Conservation (phyloP, 2,888 invertebrate genomes). For the Troilus luridus region DNA sequence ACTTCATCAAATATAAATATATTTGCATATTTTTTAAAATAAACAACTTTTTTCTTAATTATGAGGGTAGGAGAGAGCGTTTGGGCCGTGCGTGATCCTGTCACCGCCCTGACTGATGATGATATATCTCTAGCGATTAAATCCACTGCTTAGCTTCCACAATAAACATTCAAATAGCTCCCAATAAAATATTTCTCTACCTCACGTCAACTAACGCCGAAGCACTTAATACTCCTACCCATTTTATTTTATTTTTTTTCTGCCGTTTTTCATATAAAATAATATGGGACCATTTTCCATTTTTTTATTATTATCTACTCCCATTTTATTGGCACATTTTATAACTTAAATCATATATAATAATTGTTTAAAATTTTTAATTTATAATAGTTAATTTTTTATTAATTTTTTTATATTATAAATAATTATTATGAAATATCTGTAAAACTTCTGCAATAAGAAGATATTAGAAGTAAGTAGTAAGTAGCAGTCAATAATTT, state of each 20-base stretch:
- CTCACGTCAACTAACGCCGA: not conserved
- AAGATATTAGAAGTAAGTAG: no score
- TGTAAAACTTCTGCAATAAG: no score
- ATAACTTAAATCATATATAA: no score
- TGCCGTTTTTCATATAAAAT: not conserved
- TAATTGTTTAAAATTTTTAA: no score
- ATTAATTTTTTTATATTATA: no score
- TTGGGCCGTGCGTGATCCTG: conserved; percentile 17
- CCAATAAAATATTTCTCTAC: conserved; percentile 20
- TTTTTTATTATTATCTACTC: not conserved
- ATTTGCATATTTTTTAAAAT: not conserved
- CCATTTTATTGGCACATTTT: not conserved
- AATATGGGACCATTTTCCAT: not conserved
- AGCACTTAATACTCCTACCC: not conserved
- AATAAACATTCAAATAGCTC: not conserved
- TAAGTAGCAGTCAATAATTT: no score
- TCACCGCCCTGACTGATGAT: conserved; percentile 19
- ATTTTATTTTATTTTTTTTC: not conserved
- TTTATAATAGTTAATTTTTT: no score
- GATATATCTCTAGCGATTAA: conserved; percentile 31
- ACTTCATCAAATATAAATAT: no score
- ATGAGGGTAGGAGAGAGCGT: not conserved
- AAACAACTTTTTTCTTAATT: not conserved
- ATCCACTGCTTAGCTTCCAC: not conserved
- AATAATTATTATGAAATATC: no score